Conservation (phyloP, 2,888 invertebrate species). For the Nasonovia ribisnigri region DNA sequence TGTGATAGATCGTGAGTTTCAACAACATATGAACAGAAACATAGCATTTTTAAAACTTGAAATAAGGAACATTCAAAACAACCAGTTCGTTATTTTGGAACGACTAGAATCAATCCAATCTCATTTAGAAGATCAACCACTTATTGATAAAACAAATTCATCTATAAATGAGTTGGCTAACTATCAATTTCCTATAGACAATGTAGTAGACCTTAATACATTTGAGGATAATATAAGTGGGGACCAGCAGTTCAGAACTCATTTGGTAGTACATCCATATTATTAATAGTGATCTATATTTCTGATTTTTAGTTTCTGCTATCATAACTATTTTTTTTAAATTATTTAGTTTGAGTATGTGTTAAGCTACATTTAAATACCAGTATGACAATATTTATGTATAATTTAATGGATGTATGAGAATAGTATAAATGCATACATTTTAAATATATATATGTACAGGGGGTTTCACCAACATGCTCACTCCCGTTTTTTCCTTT, state of each 20-base stretch:
- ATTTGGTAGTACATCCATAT: neutral
- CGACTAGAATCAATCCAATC: neutral
- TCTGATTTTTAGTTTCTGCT: too few relatives aligned
- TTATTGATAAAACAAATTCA: neutral
- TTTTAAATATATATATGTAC: too few relatives aligned
- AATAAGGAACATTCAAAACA: neutral
- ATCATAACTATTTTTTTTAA: too few relatives aligned
- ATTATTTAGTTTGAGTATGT: too few relatives aligned
- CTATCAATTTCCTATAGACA: neutral
- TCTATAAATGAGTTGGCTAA: neutral
- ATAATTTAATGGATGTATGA: too few relatives aligned
- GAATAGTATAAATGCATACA: too few relatives aligned
- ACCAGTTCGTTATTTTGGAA: neutral
- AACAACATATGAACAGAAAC: neutral
- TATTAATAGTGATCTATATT: too few relatives aligned
- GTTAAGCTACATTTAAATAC: too few relatives aligned
- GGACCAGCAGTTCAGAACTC: neutral
- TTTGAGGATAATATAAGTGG: neutral
- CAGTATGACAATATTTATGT: too few relatives aligned
- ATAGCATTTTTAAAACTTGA: constrained; percentile 11
- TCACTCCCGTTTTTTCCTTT: too few relatives aligned
- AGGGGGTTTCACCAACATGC: too few relatives aligned
- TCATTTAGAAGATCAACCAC: neutral
- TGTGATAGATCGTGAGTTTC: neutral
- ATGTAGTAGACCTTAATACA: neutral